A percentile compares a stretch with the other conserved stretches of the same genome.
Conservation (phyloP, 1,140 invertebrate species). For the Amyelois transitella region DNA sequence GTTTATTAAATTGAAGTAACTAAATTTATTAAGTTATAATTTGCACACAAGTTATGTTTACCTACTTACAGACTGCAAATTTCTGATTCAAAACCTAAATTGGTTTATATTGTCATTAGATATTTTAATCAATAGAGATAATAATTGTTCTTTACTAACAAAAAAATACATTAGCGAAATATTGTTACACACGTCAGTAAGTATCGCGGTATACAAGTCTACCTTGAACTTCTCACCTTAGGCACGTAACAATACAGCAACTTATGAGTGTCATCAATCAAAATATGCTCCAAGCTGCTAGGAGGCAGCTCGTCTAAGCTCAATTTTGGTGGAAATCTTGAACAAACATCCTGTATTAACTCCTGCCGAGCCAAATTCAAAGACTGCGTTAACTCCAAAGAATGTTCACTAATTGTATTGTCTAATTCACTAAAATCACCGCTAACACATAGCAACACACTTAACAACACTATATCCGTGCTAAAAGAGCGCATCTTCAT, state of each 20-base stretch:
- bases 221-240: constrained; percentile 79
- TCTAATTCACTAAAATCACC: constrained; percentile 26
- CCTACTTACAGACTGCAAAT: too few species aligned
- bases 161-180: neutral
- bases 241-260: constrained; percentile 94
- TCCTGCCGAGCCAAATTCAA: constrained; percentile 80
- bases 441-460: constrained; percentile 39
- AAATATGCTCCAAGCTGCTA: constrained; percentile 81
- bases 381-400: constrained; percentile 76
- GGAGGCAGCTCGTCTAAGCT: constrained; percentile 68
- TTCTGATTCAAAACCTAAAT: too few species aligned
- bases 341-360: constrained; percentile 79
- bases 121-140: too few species aligned
- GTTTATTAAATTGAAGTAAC: too few species aligned
- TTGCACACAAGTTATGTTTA: too few species aligned
- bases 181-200: neutral
- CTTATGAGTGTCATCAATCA: constrained; percentile 87
- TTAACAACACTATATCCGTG: constrained; percentile 40
- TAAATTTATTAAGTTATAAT: too few species aligned
- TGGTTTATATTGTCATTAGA: too few species aligned
- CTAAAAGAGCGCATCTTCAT: constrained; percentile 45
- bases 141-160: too few species aligned
- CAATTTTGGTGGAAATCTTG: constrained; percentile 62
- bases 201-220: neutral
- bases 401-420: constrained; percentile 59